Evolutionary conservation across 2,113 vertebrate species (phyloP), one percentile per base, ranked within the genome.

Genomic region (Natator depressus): DNA sequence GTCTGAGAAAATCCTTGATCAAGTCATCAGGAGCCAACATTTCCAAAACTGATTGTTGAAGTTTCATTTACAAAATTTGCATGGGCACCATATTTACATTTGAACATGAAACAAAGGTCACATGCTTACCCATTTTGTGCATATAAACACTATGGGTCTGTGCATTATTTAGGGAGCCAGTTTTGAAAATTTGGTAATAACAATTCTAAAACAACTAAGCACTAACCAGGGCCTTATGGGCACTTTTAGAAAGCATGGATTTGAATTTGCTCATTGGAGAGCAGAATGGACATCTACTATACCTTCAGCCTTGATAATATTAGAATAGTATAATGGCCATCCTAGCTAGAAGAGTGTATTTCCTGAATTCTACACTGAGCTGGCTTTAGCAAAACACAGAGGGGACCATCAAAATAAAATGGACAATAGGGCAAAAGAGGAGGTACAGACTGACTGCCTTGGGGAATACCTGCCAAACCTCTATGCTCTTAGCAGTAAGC

Each of bases 21-120:
- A 87, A 72, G 87, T 78, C 13, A 90, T 90, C 78, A 91, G 82
- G 82, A 87, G 29, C 9, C 47, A 8, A 88, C 93, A 82, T 94
- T 50, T 46, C 83, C 90, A 53, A 95, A 95, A 86, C 78, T 80
- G 78, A 90, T 19, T 75, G 69, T 42, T 42, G 22, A 75, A 24
- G 22, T 75, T 38, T 75, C 10, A 42, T 42, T 24, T 42, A 75
- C 38, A 75, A 75, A 42, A 42, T 75, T 22, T 75, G n/a, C 38
- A 75, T 42, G n/a, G 22, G n/a, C 19, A 75, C 38, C 38, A 42
- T 75, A 24, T 25, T 82, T 84, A 82, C 46, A 31, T 80, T 80
- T 54, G 93, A 94, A 89, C 20, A 59, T 42, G 91, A 29, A 20
- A 46, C 38, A 90, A 65, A 65, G 14, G 51, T 5, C 72, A 38